A percentile compares a stretch with the other conserved stretches of the same genome.
Conservation (phyloP, 2,888 invertebrate species). For the Drosophila kambysellisi region DNA sequence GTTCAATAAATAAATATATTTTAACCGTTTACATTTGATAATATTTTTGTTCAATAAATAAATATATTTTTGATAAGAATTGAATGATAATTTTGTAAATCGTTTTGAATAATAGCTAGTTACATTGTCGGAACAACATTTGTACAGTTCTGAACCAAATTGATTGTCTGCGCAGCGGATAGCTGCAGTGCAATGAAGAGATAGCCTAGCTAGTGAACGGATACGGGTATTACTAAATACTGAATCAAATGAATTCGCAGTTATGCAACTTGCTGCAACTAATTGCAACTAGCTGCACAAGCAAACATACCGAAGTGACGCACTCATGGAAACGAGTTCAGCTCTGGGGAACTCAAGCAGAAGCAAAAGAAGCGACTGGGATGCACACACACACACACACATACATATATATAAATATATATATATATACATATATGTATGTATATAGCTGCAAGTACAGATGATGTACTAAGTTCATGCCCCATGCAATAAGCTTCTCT, state of each 20-base stretch:
- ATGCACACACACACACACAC: not conserved
- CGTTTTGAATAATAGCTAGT: not conserved
- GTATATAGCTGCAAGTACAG: not conserved
- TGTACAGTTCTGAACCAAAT: conserved; percentile 33
- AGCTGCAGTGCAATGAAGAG: conserved; percentile 37
- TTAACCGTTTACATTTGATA: not conserved
- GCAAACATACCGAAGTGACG: conserved; percentile 1
- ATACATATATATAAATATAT: not conserved
- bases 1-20: not conserved
- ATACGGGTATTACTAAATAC: not conserved
- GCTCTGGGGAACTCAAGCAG: not conserved
- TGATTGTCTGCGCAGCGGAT: conserved; percentile 52
- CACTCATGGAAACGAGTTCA: conserved; percentile 15
- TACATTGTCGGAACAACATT: conserved; percentile 3
- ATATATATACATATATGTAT: not conserved
- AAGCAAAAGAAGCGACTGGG: not conserved
- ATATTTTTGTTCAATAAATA: not conserved
- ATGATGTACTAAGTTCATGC: conserved; percentile 22
- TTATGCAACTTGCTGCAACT: not conserved
- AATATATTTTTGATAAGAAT: not conserved
- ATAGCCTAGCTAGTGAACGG: conserved; percentile 14
- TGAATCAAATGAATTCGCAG: not conserved
- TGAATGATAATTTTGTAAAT: not conserved
- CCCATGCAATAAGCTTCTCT: conserved; percentile 30
- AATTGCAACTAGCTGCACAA: not conserved